Evolutionary conservation across 2,113 vertebrate species (phyloP).

Genomic region (Urocolius indicus): DNA sequence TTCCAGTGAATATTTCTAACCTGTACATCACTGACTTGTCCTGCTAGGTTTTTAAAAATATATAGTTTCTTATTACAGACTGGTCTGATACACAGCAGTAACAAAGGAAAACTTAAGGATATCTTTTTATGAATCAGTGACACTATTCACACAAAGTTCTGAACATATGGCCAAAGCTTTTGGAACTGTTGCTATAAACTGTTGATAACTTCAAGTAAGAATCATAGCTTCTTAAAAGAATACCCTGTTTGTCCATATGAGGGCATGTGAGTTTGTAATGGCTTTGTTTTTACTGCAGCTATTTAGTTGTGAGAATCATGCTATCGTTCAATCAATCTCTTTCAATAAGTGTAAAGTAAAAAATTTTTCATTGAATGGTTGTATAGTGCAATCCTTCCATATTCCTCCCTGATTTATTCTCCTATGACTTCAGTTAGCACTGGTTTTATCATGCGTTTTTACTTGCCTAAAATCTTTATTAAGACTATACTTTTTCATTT

Average conservation of each 20-base stretch:
- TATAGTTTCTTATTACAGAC: neutral
- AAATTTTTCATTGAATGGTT: neutral
- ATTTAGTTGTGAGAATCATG: neutral
- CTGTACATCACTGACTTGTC: neutral
- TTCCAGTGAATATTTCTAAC: neutral
- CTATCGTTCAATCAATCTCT: neutral
- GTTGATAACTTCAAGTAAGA: neutral
- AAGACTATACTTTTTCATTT: neutral
- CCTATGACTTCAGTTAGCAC: neutral
- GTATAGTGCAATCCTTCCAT: neutral
- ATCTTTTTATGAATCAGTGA: neutral
- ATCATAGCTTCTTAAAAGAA: neutral
- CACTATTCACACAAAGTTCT: neutral
- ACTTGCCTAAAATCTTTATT: neutral
- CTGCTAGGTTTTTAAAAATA: neutral
- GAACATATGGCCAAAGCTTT: neutral
- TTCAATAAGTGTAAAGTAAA: neutral
- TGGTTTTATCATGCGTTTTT: neutral
- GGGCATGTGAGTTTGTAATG: neutral
- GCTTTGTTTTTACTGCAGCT: neutral
- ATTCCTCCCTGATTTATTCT: neutral
- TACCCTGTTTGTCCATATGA: fast-evolving
- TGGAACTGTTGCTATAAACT: fast-evolving
- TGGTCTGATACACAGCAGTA: neutral
- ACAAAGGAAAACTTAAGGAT: neutral